Evolutionary conservation across 2,797 vertebrate genomes (phyloP), one percentile per base, ranked within the genome.

Genomic region (Oreonectes daqikongensis): DNA sequence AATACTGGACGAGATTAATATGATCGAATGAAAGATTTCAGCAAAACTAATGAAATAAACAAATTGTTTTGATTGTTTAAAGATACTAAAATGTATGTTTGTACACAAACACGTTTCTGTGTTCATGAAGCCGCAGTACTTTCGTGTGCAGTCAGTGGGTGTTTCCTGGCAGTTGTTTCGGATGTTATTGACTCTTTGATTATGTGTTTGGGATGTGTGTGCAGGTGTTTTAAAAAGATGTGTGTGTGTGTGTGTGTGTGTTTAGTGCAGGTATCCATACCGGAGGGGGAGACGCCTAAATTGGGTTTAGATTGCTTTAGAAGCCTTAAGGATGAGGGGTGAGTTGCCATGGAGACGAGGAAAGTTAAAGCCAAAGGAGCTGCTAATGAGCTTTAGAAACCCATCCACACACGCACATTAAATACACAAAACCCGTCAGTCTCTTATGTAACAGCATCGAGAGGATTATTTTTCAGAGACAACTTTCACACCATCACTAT

Each of bases 361-460:
- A 18, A 64, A 73, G 30, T 73, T 64, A 24, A 73, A 73, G 71
- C 44, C 71, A 64, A 64, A 73, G 60, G 57, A 84, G 78, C 52
- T 20, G n/a, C 64, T 71, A 79, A 79, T 65, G 72, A 44, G 28
- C 57, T 18, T 63, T 18, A n/a, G 50, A 15, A 50, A 52, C 38
- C 20, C 1, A 73, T 14, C 2, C n/a, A 17, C 28, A 35, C 3
- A 30, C 26, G 8, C 20, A 18, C 28, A 52, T 46, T 46, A 64
- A 44, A 1, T 35, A 55, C 9, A 24, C 50, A 24, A 12, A 24
- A 24, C 9, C 22, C 0, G 10, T 12, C 52, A 12, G 9, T 4
- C 22, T 24, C 52, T 12, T 24, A 15, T 14, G 26, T 24, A 24
- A 24, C 20, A 26, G 7, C 8, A 20, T 20, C 2, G 17, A 10